Conservation (phyloP, 2,797 vertebrate species). For the Yasuhikotakia modesta region DNA sequence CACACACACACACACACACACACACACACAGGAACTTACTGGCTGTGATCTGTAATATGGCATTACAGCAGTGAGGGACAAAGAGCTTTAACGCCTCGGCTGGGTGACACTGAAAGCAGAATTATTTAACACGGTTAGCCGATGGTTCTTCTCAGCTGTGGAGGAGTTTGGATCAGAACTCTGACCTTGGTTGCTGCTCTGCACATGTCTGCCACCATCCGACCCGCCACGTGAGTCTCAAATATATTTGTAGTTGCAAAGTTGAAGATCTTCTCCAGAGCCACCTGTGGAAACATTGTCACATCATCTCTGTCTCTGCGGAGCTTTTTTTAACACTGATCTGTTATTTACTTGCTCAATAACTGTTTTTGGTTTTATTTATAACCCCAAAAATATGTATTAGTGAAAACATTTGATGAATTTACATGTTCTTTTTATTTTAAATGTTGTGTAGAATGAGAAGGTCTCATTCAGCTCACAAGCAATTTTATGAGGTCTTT, state of each 20-base stretch:
- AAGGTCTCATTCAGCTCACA: too few species aligned
- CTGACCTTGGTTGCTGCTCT: conserved; percentile 92
- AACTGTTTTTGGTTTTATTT: too few species aligned
- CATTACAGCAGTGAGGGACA: conserved; percentile 92
- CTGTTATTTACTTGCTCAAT: too few species aligned
- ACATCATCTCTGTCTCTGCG: neutral
- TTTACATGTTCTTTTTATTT: too few species aligned
- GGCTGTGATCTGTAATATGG: conserved; percentile 90
- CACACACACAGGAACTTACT: conserved; percentile 94
- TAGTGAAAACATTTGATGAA: too few species aligned
- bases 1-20: neutral
- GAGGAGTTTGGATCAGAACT: neutral
- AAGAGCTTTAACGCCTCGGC: conserved; percentile 91
- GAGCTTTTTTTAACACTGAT: neutral
- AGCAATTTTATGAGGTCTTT: neutral
- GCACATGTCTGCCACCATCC: conserved; percentile 98
- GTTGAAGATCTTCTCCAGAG: conserved; percentile 94
- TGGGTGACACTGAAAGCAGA: conserved; percentile 85
- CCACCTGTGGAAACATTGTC: conserved; percentile 77
- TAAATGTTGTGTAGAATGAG: too few species aligned
- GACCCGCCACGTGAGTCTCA: conserved; percentile 93
- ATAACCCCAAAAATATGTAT: too few species aligned
- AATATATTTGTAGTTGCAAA: conserved; percentile 97
- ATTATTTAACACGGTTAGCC: conserved; percentile 4
- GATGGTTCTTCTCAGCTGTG: neutral